Percentiles rank a stretch among this genome's conserved stretches.
Conservation (phyloP, 2,113 vertebrate species). For the Ovibos moschatus region DNA sequence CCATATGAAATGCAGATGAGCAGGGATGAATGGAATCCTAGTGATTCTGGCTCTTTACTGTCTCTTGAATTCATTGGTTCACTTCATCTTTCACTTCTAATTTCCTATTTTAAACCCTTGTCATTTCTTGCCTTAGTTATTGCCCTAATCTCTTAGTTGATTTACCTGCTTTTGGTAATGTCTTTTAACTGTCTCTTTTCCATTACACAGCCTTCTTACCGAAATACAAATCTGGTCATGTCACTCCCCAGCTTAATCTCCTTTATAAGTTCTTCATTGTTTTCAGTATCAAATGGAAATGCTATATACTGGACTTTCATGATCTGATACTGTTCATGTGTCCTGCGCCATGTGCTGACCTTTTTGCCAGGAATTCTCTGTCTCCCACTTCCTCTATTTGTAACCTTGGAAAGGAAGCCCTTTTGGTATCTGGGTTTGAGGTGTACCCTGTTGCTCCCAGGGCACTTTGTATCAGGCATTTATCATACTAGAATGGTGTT, state of each 20-base stretch:
- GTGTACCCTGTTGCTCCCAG: background rate
- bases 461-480: background rate
- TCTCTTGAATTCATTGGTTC: background rate
- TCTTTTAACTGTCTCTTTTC: background rate
- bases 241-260: background rate
- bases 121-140: slow-evolving; percentile 15
- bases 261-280: background rate
- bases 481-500: background rate
- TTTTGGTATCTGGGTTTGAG: background rate
- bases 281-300: background rate
- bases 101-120: background rate
- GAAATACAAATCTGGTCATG: background rate
- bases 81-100: background rate
- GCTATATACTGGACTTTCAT: background rate
- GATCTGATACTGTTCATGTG: background rate
- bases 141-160: background rate
- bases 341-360: background rate
- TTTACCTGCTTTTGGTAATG: background rate
- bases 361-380: background rate
- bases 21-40: background rate
- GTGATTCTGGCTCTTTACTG: background rate
- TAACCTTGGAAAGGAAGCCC: background rate
- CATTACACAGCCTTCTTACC: background rate
- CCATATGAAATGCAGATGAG: background rate
- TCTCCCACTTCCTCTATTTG: background rate